phyloP scores from a whole-genome alignment of 2,797 vertebrate genomes.

The Alosa sapidissima region DNA sequence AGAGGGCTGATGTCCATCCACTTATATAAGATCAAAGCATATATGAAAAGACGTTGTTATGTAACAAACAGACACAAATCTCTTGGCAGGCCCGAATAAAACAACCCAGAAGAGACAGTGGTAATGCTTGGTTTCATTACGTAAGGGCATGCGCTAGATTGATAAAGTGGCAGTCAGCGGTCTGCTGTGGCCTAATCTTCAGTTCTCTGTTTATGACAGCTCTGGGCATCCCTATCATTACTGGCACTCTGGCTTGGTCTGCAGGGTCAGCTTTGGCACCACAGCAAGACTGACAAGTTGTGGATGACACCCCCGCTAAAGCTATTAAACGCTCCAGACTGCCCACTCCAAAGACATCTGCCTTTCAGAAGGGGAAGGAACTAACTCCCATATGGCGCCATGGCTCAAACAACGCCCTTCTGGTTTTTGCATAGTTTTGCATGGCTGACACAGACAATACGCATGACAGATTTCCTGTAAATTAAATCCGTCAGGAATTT shows the following conservation, averaged over 20 bases:
- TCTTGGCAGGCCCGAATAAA: neutral
- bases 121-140: conserved; percentile 11
- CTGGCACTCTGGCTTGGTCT: neutral
- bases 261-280: conserved; percentile 21
- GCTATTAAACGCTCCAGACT: conserved; percentile 20
- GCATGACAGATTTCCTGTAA: neutral
- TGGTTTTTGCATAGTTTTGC: neutral
- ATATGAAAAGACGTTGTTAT: neutral
- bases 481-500: neutral
- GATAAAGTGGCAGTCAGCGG: neutral
- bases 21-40: neutral
- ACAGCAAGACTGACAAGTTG: conserved; percentile 9
- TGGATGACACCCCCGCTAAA: conserved; percentile 10
- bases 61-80: neutral
- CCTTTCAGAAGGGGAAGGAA: neutral
- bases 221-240: conserved; percentile 15
- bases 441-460: neutral
- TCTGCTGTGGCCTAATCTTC: neutral
- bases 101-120: neutral
- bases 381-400: neutral
- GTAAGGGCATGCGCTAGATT: neutral
- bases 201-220: neutral
- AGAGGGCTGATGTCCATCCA: neutral
- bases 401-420: neutral
- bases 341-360: neutral